Conservation (phyloP, 1,140 invertebrate species). For the Ephestia elutella region DNA sequence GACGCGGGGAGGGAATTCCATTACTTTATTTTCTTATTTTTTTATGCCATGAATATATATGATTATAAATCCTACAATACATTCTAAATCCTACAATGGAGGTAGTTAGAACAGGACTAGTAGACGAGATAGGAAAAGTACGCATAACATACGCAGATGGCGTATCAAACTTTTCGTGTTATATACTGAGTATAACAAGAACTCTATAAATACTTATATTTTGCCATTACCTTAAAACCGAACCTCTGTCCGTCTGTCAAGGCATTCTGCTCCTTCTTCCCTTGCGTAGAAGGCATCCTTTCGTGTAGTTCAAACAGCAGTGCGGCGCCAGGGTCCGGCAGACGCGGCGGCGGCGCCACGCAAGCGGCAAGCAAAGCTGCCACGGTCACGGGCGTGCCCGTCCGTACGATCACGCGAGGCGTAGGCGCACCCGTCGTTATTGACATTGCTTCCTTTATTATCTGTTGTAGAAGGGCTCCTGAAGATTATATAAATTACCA, state of each 20-base stretch:
- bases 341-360: slow-evolving; percentile 53
- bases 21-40: too few species aligned
- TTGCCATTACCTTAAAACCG: slow-evolving; percentile 67
- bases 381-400: slow-evolving; percentile 60
- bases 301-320: slow-evolving; percentile 68
- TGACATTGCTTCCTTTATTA: slow-evolving; percentile 56
- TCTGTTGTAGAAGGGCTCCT: slow-evolving; percentile 67
- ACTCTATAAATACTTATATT: too few species aligned
- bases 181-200: background rate
- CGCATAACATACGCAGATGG: too few species aligned
- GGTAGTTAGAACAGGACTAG: too few species aligned
- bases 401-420: slow-evolving; percentile 55
- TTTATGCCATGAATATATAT: too few species aligned
- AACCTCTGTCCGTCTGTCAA: slow-evolving; percentile 44
- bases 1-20: too few species aligned
- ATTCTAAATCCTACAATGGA: too few species aligned
- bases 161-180: too few species aligned
- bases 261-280: slow-evolving; percentile 34
- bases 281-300: slow-evolving; percentile 35
- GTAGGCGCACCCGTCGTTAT: slow-evolving; percentile 29
- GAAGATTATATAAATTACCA: background rate
- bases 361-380: slow-evolving; percentile 61
- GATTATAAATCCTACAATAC: too few species aligned
- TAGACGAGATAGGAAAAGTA: too few species aligned
- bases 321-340: slow-evolving; percentile 62